These are phyloP conservation scores for Poeciliopsis turrubarensis DNA, from an alignment of 2,113 vertebrate genomes.

Conservation along the genomic window DNA sequence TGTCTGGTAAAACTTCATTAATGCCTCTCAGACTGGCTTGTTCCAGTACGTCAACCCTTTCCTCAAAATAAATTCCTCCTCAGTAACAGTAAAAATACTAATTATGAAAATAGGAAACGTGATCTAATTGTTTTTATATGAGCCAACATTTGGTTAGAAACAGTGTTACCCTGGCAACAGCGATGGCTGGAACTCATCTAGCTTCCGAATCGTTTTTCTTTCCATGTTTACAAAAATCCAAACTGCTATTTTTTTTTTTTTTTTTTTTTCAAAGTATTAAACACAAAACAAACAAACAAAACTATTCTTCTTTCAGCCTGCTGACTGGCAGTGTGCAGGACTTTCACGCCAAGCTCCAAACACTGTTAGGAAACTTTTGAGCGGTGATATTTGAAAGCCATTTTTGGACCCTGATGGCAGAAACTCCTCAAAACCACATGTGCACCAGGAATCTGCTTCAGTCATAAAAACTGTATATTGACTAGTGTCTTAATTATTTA, in stretches of 20 bases:
- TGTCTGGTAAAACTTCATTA: neutral
- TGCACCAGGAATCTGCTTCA: neutral
- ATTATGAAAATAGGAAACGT: too few relatives aligned
- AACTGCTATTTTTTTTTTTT: too few relatives aligned
- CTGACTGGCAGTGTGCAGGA: neutral
- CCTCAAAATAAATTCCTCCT: neutral
- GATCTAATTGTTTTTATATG: neutral
- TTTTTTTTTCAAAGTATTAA: neutral
- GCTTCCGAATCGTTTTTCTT: neutral
- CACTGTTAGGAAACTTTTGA: neutral
- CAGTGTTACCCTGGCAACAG: neutral
- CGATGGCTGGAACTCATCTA: neutral
- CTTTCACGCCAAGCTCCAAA: neutral
- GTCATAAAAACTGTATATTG: neutral
- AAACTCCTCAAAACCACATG: neutral
- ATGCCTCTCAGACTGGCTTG: neutral
- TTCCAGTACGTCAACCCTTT: neutral
- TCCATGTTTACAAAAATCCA: neutral
- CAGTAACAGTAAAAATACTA: too few relatives aligned
- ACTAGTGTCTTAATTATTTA: neutral
- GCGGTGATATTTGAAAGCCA: too few relatives aligned
- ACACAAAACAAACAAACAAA: too few relatives aligned
- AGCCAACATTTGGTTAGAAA: neutral
- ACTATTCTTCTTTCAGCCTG: neutral
- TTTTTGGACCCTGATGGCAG: neutral